These are phyloP conservation scores for Drosophila percnosoma DNA, from an alignment of 2,888 invertebrate genomes.

Conservation along the genomic window DNA sequence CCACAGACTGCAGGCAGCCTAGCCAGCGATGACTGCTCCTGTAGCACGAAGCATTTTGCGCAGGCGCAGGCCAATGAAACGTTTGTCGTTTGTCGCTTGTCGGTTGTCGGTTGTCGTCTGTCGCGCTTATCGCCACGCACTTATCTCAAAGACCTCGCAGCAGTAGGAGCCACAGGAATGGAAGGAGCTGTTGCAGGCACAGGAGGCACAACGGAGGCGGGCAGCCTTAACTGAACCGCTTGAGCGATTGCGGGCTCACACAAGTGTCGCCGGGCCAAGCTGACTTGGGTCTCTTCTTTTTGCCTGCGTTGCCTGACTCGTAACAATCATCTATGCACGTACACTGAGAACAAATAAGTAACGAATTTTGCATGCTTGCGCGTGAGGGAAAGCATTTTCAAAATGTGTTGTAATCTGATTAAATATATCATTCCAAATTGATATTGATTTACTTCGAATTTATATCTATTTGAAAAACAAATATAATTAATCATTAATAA, in stretches of 20 bases:
- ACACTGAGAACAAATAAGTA: background rate
- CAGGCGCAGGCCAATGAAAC: constrained; percentile 69
- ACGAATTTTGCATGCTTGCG: background rate
- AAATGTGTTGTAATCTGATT: background rate
- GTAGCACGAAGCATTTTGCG: constrained; percentile 47
- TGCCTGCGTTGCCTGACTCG: constrained; percentile 45
- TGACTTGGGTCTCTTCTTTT: background rate
- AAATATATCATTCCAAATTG: background rate
- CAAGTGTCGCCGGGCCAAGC: constrained; percentile 60
- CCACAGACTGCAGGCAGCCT: constrained; percentile 1
- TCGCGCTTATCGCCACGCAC: constrained; percentile 78
- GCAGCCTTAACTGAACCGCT: constrained; percentile 45
- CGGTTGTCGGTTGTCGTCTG: constrained; percentile 67
- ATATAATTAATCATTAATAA: background rate
- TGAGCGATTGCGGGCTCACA: constrained; percentile 59
- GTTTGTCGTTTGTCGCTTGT: constrained; percentile 59
- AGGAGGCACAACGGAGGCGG: constrained; percentile 22
- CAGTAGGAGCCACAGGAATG: constrained; percentile 18
- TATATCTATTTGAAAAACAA: background rate
- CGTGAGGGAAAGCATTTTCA: background rate
- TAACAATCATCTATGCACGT: constrained; percentile 51
- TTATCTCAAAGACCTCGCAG: constrained; percentile 62
- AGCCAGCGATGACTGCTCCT: constrained; percentile 26
- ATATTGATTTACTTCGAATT: background rate
- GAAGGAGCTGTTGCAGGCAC: constrained; percentile 13